These are phyloP conservation scores for Trichogramma pretiosum DNA, from an alignment of 1,140 invertebrate species.

Conservation along the genomic window DNA sequence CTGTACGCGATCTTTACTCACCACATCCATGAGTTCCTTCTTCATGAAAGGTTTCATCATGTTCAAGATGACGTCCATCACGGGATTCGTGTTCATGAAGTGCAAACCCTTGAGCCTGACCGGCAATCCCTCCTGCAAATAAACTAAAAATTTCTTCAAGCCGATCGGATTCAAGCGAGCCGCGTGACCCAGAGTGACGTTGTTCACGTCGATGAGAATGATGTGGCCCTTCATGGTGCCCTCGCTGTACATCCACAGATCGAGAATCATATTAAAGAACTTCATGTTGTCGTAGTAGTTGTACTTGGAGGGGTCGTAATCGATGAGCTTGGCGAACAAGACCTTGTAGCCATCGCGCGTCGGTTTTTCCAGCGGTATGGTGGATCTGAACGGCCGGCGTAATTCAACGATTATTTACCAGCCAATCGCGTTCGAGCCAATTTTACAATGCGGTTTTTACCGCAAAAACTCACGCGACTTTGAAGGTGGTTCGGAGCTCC, in stretches of 20 bases:
- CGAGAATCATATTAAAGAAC: slow-evolving; percentile 50
- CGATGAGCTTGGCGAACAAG: slow-evolving; percentile 44
- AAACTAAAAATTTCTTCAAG: slow-evolving; percentile 56
- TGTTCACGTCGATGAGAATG: slow-evolving; percentile 53
- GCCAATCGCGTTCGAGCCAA: too few relatives aligned
- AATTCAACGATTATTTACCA: not conserved
- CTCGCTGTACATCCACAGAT: slow-evolving; percentile 47
- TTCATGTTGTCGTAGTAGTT: slow-evolving; percentile 44
- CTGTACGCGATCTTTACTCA: too few relatives aligned
- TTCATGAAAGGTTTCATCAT: slow-evolving; percentile 63
- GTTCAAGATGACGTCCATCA: slow-evolving; percentile 58
- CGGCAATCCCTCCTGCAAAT: slow-evolving; percentile 57
- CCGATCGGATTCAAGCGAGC: slow-evolving; percentile 49
- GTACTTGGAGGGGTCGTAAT: slow-evolving; percentile 51
- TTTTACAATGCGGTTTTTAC: too few relatives aligned
- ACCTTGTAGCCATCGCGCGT: slow-evolving; percentile 50
- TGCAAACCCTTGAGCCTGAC: slow-evolving; percentile 58
- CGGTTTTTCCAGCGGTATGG: slow-evolving; percentile 26
- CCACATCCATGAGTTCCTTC: slow-evolving; percentile 52
- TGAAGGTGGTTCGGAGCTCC: slow-evolving; percentile 41
- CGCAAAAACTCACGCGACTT: slow-evolving; percentile 43
- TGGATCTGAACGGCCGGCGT: slow-evolving; percentile 3
- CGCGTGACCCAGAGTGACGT: slow-evolving; percentile 48
- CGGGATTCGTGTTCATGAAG: slow-evolving; percentile 56
- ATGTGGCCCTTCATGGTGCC: slow-evolving; percentile 50